Base-by-base conservation (phyloP, 92 coral and sea anemone genomes). In the Diadumene lineata region DNA sequence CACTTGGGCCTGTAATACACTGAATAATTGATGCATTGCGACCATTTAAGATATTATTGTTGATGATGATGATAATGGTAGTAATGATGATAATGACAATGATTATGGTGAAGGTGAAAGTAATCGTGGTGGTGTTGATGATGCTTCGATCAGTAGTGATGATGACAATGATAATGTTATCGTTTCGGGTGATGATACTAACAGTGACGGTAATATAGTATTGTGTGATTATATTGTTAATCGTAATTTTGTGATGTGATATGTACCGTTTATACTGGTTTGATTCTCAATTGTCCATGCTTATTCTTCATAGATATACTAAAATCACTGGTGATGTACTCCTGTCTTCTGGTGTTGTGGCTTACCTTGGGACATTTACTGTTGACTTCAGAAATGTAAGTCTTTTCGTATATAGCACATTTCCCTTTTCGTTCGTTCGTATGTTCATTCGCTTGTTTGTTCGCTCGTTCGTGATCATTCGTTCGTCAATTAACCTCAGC, bases 381-480 rank as follows among this genome's bases (percentile, higher is more conserved):
- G 99, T 96, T 33, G 99, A 92, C 84, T 96, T 96, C 63, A 89
- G 99, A 88, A 96, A 89, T 81, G 99, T 96, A 91, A 74, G 97
- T 84, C 29, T 18, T 21, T 0, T 29, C 16, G 48, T 13, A 4
- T 38, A 4, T 6, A 38, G 48, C 7, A 6, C 13, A 38, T 38
- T 38, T 38, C 13, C 6, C 7, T 38, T 38, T 38, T 13, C 13
- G 13, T 38, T 4, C 6, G 48, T 38, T n/a, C 6, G 48, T 4
- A 38, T 38, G 48, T 38, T 28, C 25, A 11, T n/a, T n/a, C n/a
- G n/a, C n/a, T n/a, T n/a, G n/a, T n/a, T n/a, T n/a, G n/a, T n/a
- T n/a, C n/a, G n/a, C n/a, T n/a, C n/a, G n/a, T n/a, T n/a, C n/a
- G n/a, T n/a, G n/a, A n/a, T n/a, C n/a, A n/a, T n/a, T n/a, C n/a